These are phyloP conservation scores for Andrena hattorfiana DNA, from an alignment of 2,888 invertebrate species.

Conservation along the genomic window DNA sequence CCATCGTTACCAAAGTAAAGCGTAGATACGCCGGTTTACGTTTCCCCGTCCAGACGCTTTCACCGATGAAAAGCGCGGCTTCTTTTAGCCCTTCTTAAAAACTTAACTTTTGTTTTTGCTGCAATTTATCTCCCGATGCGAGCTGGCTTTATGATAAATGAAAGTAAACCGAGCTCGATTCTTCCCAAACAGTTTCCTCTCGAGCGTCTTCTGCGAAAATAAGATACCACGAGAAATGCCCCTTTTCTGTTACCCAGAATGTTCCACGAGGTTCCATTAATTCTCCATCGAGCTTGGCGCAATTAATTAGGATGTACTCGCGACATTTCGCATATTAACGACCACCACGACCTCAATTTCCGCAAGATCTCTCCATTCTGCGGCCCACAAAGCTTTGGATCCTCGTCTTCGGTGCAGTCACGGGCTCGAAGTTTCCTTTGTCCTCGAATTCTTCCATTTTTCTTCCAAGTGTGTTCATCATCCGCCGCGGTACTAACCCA, in stretches of 20 bases:
- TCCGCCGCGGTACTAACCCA: neutral
- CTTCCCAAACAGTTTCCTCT: neutral
- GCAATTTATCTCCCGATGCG: slow-evolving; percentile 49
- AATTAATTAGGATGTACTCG: slow-evolving; percentile 12
- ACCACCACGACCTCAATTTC: slow-evolving; percentile 53
- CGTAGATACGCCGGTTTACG: slow-evolving; percentile 31
- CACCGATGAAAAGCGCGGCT: slow-evolving; percentile 39
- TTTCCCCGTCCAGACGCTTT: slow-evolving; percentile 16
- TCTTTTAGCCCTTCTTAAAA: neutral
- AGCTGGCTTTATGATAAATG: slow-evolving; percentile 19
- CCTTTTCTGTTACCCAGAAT: neutral
- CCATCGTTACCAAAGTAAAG: slow-evolving; percentile 7
- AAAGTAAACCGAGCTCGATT: slow-evolving; percentile 33
- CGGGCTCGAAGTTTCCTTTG: neutral
- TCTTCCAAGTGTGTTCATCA: neutral
- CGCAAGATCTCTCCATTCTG: slow-evolving; percentile 29
- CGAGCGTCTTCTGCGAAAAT: neutral
- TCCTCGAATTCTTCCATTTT: slow-evolving; percentile 10
- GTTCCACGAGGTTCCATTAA: slow-evolving; percentile 24
- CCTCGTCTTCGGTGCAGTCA: slow-evolving; percentile 24
- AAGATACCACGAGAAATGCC: neutral
- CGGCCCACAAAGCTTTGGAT: slow-evolving; percentile 36
- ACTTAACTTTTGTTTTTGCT: slow-evolving; percentile 28
- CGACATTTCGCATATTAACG: slow-evolving; percentile 44
- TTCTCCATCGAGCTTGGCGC: slow-evolving; percentile 16